A percentile compares a stretch with the other conserved stretches of the same genome.
These are phyloP conservation scores for Drosophila takahashii DNA, from an alignment of 1,140 invertebrate species.

Conservation along the genomic window DNA sequence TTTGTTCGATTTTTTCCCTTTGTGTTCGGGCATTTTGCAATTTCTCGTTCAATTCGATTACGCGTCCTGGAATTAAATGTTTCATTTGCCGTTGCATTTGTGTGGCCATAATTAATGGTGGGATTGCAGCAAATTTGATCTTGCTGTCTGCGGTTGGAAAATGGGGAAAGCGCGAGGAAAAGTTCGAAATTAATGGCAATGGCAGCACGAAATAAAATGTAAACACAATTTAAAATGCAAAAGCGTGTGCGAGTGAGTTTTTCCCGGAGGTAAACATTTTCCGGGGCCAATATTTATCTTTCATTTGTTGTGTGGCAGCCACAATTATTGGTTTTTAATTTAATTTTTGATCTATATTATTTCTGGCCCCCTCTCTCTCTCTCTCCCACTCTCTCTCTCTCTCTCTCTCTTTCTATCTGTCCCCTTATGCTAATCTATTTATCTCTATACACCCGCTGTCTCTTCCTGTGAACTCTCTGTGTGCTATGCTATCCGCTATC, in stretches of 20 bases:
- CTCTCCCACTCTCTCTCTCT: slow-evolving; percentile 4
- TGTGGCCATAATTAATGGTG: slow-evolving; percentile 25
- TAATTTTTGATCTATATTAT: slow-evolving; percentile 15
- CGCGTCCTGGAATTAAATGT: slow-evolving; percentile 4
- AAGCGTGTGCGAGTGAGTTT: slow-evolving; percentile 9
- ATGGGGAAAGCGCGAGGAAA: background rate
- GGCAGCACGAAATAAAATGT: slow-evolving; percentile 12
- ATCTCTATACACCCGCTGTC: slow-evolving; percentile 38
- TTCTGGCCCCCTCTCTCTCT: background rate
- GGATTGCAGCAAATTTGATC: slow-evolving; percentile 8
- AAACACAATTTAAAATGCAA: slow-evolving; percentile 33
- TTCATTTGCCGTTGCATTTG: background rate
- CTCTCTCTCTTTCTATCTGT: background rate
- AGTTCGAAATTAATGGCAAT: slow-evolving; percentile 27
- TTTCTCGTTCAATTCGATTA: slow-evolving; percentile 4
- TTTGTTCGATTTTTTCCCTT: background rate
- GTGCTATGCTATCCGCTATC: slow-evolving; percentile 50
- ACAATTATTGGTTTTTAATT: slow-evolving; percentile 43
- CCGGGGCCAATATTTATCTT: slow-evolving; percentile 36
- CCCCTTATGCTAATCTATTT: slow-evolving; percentile 36
- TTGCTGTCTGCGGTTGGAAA: slow-evolving; percentile 5
- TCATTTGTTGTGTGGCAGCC: slow-evolving; percentile 28
- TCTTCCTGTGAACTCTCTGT: slow-evolving; percentile 56
- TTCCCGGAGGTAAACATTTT: slow-evolving; percentile 19
- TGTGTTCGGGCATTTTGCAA: background rate